A percentile compares a stretch with the other conserved stretches of the same genome.
These are phyloP conservation scores for Drosophila littoralis DNA, from an alignment of 1,140 invertebrate species.

Conservation along the genomic window DNA sequence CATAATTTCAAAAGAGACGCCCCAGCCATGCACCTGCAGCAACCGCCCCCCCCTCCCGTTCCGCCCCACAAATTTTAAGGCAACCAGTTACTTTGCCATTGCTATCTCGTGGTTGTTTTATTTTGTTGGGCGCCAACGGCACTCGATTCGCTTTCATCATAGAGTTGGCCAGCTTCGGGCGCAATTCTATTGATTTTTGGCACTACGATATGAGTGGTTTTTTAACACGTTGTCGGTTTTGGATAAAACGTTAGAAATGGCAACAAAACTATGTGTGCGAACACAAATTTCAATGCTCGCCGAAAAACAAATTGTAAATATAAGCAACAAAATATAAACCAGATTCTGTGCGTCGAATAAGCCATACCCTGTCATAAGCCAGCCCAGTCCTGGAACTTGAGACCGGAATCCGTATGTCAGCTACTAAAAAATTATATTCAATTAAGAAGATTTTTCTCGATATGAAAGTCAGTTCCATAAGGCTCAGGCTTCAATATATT, in stretches of 20 bases:
- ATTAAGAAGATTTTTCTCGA: no score
- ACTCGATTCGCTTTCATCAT: slow-evolving; percentile 57
- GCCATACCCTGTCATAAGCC: no score
- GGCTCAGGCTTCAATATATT: no score
- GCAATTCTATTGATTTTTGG: slow-evolving; percentile 62
- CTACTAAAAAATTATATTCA: no score
- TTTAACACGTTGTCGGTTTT: slow-evolving; percentile 44
- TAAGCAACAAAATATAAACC: not conserved
- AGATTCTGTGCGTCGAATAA: no score
- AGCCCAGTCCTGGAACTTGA: no score
- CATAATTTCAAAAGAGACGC: slow-evolving; percentile 65
- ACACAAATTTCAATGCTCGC: slow-evolving; percentile 59
- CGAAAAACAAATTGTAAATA: slow-evolving; percentile 29
- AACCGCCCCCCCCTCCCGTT: not conserved
- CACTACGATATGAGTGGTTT: slow-evolving; percentile 30
- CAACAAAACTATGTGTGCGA: slow-evolving; percentile 60
- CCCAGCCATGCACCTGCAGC: not conserved
- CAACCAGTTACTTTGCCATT: slow-evolving; percentile 43
- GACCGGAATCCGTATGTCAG: no score
- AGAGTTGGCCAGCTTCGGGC: slow-evolving; percentile 24
- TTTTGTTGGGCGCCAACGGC: slow-evolving; percentile 48
- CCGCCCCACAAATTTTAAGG: not conserved
- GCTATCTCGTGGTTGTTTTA: slow-evolving; percentile 49
- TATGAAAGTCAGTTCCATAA: not conserved
- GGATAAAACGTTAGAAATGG: slow-evolving; percentile 23